Conservation (phyloP, 2,888 invertebrate species). For the Apodemia mormo region DNA sequence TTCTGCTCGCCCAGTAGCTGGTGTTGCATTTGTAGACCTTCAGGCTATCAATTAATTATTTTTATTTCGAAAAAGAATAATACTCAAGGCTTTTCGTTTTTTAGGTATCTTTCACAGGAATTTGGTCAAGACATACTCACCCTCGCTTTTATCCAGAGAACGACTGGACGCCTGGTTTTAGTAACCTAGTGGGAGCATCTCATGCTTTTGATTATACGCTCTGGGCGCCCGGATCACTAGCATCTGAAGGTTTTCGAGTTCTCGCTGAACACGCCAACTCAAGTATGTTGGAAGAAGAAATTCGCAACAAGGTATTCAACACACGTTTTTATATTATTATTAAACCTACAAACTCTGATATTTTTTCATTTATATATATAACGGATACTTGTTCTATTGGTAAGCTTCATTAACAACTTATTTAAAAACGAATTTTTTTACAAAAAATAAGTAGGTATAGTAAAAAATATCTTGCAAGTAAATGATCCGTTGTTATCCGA, state of each 20-base stretch:
- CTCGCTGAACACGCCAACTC: slow-evolving; percentile 68
- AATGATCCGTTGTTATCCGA: no score
- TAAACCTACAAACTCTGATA: not conserved
- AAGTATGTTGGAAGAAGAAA: slow-evolving; percentile 62
- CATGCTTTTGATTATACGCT: slow-evolving; percentile 58
- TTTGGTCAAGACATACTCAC: slow-evolving; percentile 73
- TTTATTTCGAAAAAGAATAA: no score
- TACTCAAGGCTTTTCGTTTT: not conserved
- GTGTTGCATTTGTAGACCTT: no score
- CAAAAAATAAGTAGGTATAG: no score
- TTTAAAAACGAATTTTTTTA: no score
- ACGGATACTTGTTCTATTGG: no score
- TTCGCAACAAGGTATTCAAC: slow-evolving; percentile 57
- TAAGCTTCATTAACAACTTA: no score
- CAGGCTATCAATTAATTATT: no score
- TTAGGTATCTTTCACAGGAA: slow-evolving; percentile 63
- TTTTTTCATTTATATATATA: no score
- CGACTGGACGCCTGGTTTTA: slow-evolving; percentile 66
- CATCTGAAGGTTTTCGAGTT: slow-evolving; percentile 58
- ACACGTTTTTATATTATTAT: not conserved
- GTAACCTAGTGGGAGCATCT: slow-evolving; percentile 68
- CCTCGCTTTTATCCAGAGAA: slow-evolving; percentile 65
- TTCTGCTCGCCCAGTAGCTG: no score
- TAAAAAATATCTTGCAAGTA: no score
- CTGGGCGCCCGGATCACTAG: slow-evolving; percentile 65